These are phyloP conservation scores for Zapornia atra DNA, from an alignment of 2,113 vertebrate genomes.

Conservation along the genomic window DNA sequence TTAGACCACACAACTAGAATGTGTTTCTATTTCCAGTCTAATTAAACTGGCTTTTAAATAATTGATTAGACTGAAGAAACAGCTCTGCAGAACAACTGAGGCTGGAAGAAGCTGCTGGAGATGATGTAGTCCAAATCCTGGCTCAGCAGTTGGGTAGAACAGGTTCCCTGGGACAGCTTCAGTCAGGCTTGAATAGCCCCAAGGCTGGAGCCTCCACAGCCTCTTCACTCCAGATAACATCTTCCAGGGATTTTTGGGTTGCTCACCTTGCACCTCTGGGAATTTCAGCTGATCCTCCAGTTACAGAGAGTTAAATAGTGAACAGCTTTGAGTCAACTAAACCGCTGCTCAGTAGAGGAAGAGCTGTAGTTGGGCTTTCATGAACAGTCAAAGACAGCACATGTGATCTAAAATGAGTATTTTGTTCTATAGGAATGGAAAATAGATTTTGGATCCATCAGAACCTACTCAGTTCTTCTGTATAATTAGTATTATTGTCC, in stretches of 20 bases:
- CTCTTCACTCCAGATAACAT: background rate
- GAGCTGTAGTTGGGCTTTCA: background rate
- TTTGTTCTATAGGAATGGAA: background rate
- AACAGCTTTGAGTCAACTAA: background rate
- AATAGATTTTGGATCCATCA: background rate
- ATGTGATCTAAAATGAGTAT: background rate
- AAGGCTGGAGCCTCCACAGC: background rate
- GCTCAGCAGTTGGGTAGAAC: background rate
- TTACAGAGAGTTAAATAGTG: background rate
- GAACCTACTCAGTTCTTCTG: background rate
- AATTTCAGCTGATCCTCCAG: background rate
- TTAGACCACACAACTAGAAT: too few species aligned
- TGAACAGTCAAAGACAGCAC: background rate
- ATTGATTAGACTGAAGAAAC: background rate
- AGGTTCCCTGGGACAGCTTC: background rate
- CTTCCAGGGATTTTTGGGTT: background rate
- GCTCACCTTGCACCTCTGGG: background rate
- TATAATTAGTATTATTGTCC: background rate
- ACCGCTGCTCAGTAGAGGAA: background rate
- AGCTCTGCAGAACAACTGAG: background rate
- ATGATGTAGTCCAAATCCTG: background rate
- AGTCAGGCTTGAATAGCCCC: background rate
- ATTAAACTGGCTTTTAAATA: background rate
- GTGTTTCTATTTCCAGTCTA: background rate
- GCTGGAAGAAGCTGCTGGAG: background rate